Evolutionary conservation across 2,888 invertebrate species (phyloP).

Genomic region (Nymphalis polychloros): DNA sequence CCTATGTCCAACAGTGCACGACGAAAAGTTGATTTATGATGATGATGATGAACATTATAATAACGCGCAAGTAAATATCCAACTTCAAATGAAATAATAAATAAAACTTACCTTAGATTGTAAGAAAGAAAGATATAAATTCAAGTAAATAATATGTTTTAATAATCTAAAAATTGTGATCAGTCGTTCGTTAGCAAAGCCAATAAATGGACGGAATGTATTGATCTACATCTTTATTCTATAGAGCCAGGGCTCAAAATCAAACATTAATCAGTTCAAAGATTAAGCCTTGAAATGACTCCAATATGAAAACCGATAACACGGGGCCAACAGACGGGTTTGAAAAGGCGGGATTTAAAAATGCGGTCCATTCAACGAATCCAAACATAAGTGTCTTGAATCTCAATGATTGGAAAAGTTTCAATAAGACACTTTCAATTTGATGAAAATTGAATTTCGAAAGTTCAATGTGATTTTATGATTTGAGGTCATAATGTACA

Average conservation of each 20-base stretch:
- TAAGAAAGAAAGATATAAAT: too few relatives aligned
- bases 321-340: slow-evolving; percentile 3
- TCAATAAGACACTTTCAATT: slow-evolving; percentile 53
- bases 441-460: slow-evolving; percentile 27
- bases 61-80: too few relatives aligned
- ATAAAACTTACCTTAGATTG: too few relatives aligned
- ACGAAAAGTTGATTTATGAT: too few relatives aligned
- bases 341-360: slow-evolving; percentile 27
- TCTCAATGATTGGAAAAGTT: slow-evolving; percentile 66
- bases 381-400: slow-evolving; percentile 36
- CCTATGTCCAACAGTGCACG: too few relatives aligned
- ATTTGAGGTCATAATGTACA: not conserved
- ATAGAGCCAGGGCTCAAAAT: not conserved
- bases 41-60: too few relatives aligned
- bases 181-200: too few relatives aligned
- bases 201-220: too few relatives aligned
- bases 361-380: slow-evolving; percentile 25
- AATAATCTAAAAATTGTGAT: too few relatives aligned
- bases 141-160: too few relatives aligned
- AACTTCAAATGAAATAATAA: too few relatives aligned
- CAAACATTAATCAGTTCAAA: slow-evolving; percentile 6
- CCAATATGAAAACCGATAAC: slow-evolving; percentile 30
- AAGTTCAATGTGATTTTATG: not conserved
- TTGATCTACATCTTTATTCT: too few relatives aligned
- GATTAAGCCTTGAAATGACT: slow-evolving; percentile 26